Evolutionary conservation across 2,113 vertebrate species (phyloP).

Genomic region (Epinephelus lanceolatus): DNA sequence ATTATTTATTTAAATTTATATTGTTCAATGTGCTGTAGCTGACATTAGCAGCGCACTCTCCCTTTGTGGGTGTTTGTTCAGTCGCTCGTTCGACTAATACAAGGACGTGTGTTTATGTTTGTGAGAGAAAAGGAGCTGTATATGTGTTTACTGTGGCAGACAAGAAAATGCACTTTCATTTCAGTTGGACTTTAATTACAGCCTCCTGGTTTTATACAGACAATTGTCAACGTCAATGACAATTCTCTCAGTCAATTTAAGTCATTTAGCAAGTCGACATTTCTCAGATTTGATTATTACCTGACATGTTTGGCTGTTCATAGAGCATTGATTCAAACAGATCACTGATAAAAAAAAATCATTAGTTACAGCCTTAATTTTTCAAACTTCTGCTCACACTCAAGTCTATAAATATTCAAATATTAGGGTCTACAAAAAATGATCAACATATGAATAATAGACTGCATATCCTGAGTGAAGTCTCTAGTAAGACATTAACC

Average conservation of each 20-base stretch:
- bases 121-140: background rate
- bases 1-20: background rate
- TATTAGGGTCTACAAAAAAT: background rate
- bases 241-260: background rate
- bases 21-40: slow-evolving; percentile 1
- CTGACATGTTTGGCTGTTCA: background rate
- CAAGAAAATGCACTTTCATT: background rate
- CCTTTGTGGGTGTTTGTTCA: background rate
- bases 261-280: background rate
- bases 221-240: background rate
- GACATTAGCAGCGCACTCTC: background rate
- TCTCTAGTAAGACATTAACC: background rate
- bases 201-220: slow-evolving; percentile 19
- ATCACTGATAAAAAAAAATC: background rate
- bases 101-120: background rate
- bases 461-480: slow-evolving; percentile 50
- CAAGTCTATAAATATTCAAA: background rate
- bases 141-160: background rate
- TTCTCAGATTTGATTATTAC: background rate
- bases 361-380: background rate
- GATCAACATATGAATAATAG: background rate
- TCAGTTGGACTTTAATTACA: slow-evolving; percentile 10
- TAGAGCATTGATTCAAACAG: background rate
- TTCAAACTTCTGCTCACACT: background rate
- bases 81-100: background rate